These are phyloP conservation scores for Peromyscus attwateri DNA, from an alignment of 2,797 vertebrate species.

Conservation along the genomic window DNA sequence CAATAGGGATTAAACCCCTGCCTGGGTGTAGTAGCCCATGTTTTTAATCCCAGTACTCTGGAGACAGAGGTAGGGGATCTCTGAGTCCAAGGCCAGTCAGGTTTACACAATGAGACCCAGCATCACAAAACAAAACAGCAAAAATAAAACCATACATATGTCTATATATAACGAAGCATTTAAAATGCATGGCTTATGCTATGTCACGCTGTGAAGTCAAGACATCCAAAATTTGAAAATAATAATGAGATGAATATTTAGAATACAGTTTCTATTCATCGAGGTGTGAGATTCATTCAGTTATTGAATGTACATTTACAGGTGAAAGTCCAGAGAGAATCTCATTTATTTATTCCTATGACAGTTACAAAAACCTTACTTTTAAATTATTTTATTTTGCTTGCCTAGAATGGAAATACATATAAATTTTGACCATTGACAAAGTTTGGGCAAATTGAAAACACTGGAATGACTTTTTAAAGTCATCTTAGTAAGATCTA, in stretches of 20 bases:
- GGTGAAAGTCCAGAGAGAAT: background rate
- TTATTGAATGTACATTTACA: background rate
- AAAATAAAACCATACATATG: background rate
- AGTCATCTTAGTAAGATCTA: background rate
- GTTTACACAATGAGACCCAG: background rate
- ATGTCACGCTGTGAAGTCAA: conserved; percentile 13
- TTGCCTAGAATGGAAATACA: background rate
- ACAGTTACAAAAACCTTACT: background rate
- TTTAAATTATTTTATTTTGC: background rate
- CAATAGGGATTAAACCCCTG: background rate
- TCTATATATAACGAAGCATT: background rate
- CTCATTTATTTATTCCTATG: conserved; percentile 38
- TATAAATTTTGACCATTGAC: conserved; percentile 8
- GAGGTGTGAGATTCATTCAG: background rate
- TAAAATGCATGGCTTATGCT: background rate
- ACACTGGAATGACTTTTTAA: background rate
- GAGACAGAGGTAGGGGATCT: background rate
- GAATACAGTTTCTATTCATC: background rate
- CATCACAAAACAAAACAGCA: background rate
- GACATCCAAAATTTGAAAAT: background rate
- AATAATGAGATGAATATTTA: conserved; percentile 11
- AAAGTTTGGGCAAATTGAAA: conserved; percentile 18
- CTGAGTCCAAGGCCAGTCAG: background rate
- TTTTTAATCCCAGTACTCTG: background rate
- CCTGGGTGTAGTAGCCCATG: background rate